phyloP scores from a whole-genome alignment of 2,888 invertebrate genomes.

The Atrina japonica region DNA sequence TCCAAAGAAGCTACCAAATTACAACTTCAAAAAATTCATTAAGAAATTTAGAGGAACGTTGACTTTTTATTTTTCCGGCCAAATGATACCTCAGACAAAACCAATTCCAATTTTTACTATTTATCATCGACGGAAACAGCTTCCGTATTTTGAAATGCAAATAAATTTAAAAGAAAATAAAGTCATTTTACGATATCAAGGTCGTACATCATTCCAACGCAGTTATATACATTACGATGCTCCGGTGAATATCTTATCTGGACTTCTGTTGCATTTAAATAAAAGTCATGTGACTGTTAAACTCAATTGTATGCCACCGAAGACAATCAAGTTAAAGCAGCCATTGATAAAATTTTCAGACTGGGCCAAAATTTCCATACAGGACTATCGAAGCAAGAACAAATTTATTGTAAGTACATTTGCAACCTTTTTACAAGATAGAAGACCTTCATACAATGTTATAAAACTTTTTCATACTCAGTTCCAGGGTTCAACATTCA shows the following conservation, averaged over 20 bases:
- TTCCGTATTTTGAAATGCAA: slow-evolving; percentile 66
- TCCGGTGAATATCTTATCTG: slow-evolving; percentile 55
- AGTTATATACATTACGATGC: slow-evolving; percentile 54
- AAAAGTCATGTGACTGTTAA: slow-evolving; percentile 55
- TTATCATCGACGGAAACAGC: slow-evolving; percentile 52
- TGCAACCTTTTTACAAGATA: neutral
- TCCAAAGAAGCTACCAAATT: slow-evolving; percentile 49
- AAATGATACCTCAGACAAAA: slow-evolving; percentile 29
- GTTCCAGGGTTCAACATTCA: too few relatives aligned
- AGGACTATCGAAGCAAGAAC: slow-evolving; percentile 45
- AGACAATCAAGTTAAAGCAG: slow-evolving; percentile 55
- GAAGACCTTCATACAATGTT: too few relatives aligned
- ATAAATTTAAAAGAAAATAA: slow-evolving; percentile 58
- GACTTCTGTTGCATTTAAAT: slow-evolving; percentile 58
- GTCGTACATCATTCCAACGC: slow-evolving; percentile 68
- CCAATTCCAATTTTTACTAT: slow-evolving; percentile 61
- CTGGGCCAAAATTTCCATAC: slow-evolving; percentile 55
- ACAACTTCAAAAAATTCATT: slow-evolving; percentile 51
- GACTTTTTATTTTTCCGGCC: slow-evolving; percentile 52
- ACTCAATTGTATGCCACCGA: slow-evolving; percentile 58
- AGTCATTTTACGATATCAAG: slow-evolving; percentile 68
- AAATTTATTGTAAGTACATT: slow-evolving; percentile 57
- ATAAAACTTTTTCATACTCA: too few relatives aligned
- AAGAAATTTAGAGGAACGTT: slow-evolving; percentile 58
- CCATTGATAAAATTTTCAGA: slow-evolving; percentile 53